Percentiles rank a stretch among this genome's conserved stretches.
Conservation (phyloP, 1,140 invertebrate species). For the Antheraea pernyi region DNA sequence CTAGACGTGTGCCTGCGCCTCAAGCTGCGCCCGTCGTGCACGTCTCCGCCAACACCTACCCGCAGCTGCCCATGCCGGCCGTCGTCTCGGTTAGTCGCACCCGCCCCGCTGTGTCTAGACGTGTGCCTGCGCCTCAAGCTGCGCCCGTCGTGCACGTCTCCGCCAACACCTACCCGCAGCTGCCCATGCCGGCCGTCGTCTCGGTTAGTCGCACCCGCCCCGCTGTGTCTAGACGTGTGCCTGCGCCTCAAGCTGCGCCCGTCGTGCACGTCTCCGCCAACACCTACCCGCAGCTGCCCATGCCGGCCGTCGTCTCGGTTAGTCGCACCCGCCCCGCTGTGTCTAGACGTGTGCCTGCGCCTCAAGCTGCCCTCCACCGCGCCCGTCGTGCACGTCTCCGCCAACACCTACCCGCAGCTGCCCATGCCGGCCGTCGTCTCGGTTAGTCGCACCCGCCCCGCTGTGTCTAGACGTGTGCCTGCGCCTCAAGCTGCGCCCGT, state of each 20-base stretch:
- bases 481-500: slow-evolving; percentile 99
- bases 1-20: no score
- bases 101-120: no score
- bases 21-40: slow-evolving; percentile 99
- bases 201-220: slow-evolving; percentile 81
- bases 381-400: slow-evolving; percentile 97
- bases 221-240: no score
- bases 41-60: slow-evolving; percentile 98
- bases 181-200: slow-evolving; percentile 95
- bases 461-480: no score
- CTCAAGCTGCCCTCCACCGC: slow-evolving; percentile 99
- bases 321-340: no score
- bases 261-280: slow-evolving; percentile 98
- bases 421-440: slow-evolving; percentile 96
- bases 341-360: no score
- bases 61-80: slow-evolving; percentile 94
- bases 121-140: no score
- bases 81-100: slow-evolving; percentile 89
- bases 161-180: slow-evolving; percentile 97
- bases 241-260: slow-evolving; percentile 99
- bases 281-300: slow-evolving; percentile 95
- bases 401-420: slow-evolving; percentile 97
- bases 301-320: slow-evolving; percentile 96
- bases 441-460: slow-evolving; percentile 70
- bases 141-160: slow-evolving; percentile 98